A percentile compares a stretch with the other conserved stretches of the same genome.
Evolutionary conservation across 2,888 invertebrate genomes (phyloP).

Genomic region (Lobophora halterata): DNA sequence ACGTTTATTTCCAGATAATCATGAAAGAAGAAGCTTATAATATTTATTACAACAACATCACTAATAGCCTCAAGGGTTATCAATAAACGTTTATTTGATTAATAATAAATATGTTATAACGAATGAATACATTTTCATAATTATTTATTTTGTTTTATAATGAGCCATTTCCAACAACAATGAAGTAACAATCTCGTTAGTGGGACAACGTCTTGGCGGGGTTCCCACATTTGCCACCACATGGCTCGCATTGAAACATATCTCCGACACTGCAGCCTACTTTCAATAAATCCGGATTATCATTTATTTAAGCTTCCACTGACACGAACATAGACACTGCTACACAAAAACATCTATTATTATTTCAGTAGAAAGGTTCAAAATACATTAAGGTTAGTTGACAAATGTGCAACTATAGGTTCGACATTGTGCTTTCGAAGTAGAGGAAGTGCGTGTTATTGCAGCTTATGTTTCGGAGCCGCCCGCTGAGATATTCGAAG

Average conservation of each 20-base stretch:
- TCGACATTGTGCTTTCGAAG: conserved; percentile 48
- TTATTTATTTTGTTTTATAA: conserved; percentile 42
- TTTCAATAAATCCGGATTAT: conserved; percentile 78
- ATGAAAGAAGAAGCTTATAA: conserved; percentile 15
- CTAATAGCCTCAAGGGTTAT: conserved; percentile 17
- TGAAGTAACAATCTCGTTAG: conserved; percentile 73
- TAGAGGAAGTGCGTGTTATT: conserved; percentile 78
- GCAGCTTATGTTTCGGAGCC: conserved; percentile 76
- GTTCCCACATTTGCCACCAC: conserved; percentile 78
- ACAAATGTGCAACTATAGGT: conserved; percentile 51
- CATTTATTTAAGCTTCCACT: conserved; percentile 58
- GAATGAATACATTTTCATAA: conserved; percentile 24
- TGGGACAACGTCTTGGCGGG: conserved; percentile 75
- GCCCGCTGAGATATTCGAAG: conserved; percentile 78
- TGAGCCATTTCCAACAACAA: conserved; percentile 59
- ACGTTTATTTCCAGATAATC: conserved; percentile 16
- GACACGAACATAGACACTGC: conserved; percentile 39
- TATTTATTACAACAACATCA: conserved; percentile 17
- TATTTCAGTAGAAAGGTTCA: conserved; percentile 48
- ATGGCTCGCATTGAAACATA: conserved; percentile 71
- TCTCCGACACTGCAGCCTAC: conserved; percentile 52
- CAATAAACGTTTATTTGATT: conserved; percentile 26
- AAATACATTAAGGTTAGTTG: conserved; percentile 40
- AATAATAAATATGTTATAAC: conserved; percentile 32
- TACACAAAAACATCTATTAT: conserved; percentile 46